Evolutionary conservation across 2,113 vertebrate genomes (phyloP), one percentile per base, ranked within the genome.

Genomic region (Sclerurus mexicanus): DNA sequence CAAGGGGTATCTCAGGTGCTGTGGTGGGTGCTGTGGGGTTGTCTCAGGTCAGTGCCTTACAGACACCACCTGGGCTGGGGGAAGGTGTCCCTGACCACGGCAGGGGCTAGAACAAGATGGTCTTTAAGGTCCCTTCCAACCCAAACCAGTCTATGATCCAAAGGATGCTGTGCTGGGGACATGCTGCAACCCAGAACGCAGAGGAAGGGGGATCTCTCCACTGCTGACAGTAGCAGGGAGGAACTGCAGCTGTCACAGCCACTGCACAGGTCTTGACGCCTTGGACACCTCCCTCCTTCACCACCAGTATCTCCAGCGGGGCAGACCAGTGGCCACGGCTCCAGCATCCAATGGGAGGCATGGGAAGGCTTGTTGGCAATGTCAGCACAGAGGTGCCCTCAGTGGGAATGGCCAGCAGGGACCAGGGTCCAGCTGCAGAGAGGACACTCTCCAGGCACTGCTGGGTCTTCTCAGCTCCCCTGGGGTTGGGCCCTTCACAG

Each of bases 341-440:
- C 21, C 20, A n/a, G 49, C 1, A 1, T 7, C 37, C 52, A 7
- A 10, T 0, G 20, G 73, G 21, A n/a, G 49, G 64, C 28, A 27
- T 0, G 3, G 63, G 18, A 25, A 9, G 42, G 68, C 68, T 58
- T 72, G 24, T 0, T 47, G 63, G 33, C 33, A 49, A 3, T 2
- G 4, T 12, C 16, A 7, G 33, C 55, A 14, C 0, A 1, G 25
- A 1, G 0, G 16, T 31, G 4, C 42, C 31, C 49, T n/a, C 4
- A 0, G 27, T 4, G 30, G 47, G 42, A 40, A 68, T 60, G 75
- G 46, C 50, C 67, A 30, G 52, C 7, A 7, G 59, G 76, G 40
- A 58, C 8, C 17, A 33, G 46, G 18, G 63, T 44, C 46, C 62
- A 6, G 31, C 46, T 4, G 6, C 66, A 0, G 3, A 31, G 40